Conservation (phyloP, 2,113 vertebrate species). For the Phrynosoma blainvillii region DNA sequence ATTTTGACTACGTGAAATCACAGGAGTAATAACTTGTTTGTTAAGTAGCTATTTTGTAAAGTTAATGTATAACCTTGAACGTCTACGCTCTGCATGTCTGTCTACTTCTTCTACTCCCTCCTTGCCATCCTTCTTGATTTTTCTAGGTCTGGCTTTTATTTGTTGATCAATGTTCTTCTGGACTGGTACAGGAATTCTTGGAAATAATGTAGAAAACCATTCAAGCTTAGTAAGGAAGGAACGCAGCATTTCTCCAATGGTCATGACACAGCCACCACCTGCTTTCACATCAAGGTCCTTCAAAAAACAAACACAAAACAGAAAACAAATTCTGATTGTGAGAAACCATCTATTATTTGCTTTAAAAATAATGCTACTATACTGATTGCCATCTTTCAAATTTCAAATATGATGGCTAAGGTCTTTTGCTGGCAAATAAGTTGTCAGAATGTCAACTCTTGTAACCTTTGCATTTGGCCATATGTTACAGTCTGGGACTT, state of each 20-base stretch:
- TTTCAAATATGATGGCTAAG: slow-evolving; percentile 75
- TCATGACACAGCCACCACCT: slow-evolving; percentile 97
- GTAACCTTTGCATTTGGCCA: slow-evolving; percentile 67
- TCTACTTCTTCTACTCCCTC: slow-evolving; percentile 84
- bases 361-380: slow-evolving; percentile 62
- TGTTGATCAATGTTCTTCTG: slow-evolving; percentile 97
- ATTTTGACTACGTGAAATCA: background rate
- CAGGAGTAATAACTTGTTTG: background rate
- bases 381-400: slow-evolving; percentile 74
- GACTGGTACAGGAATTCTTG: slow-evolving; percentile 97
- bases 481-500: slow-evolving; percentile 64
- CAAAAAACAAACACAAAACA: slow-evolving; percentile 69
- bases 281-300: slow-evolving; percentile 99
- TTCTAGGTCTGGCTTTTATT: slow-evolving; percentile 94
- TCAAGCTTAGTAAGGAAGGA: slow-evolving; percentile 98
- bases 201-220: slow-evolving; percentile 98
- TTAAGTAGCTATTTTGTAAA: slow-evolving; percentile 36
- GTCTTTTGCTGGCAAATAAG: slow-evolving; percentile 61
- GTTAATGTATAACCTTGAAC: slow-evolving; percentile 82
- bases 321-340: slow-evolving; percentile 73
- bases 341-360: slow-evolving; percentile 50
- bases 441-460: slow-evolving; percentile 68
- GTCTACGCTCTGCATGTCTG: slow-evolving; percentile 84
- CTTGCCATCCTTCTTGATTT: slow-evolving; percentile 86
- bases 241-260: slow-evolving; percentile 96